Conservation (phyloP, 2,113 vertebrate genomes). For the Rhombomys opimus region DNA sequence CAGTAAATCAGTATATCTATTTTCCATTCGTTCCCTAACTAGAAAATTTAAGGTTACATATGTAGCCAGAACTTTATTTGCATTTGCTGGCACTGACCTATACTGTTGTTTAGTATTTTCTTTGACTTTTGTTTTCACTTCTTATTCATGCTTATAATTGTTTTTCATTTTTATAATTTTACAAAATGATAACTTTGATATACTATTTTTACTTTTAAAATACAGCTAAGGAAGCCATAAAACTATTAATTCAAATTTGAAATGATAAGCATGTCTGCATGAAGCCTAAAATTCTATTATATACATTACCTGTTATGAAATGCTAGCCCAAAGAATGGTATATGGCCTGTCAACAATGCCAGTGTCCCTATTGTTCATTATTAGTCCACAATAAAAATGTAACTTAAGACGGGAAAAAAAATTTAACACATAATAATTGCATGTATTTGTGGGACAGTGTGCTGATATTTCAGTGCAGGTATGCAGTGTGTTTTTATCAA, state of each 20-base stretch:
- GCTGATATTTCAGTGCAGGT: not conserved
- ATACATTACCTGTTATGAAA: not conserved
- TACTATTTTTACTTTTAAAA: conserved; percentile 49
- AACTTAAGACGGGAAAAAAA: too few relatives aligned
- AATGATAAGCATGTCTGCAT: not conserved
- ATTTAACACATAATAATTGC: not conserved
- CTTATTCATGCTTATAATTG: conserved; percentile 38
- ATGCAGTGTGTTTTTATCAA: not conserved
- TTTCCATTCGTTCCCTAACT: not conserved
- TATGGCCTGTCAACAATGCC: not conserved
- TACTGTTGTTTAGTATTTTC: conserved; percentile 16
- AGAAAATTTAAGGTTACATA: conserved; percentile 29
- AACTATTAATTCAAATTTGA: conserved; percentile 43
- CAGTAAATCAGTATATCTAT: not conserved
- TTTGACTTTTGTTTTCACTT: conserved; percentile 31
- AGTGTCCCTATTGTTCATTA: not conserved
- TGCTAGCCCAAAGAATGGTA: conserved; percentile 11
- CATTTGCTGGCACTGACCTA: conserved; percentile 30
- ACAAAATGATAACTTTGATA: conserved; percentile 17
- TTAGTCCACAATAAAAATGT: not conserved
- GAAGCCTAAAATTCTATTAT: conserved; percentile 34
- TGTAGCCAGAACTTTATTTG: conserved; percentile 27
- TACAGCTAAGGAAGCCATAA: conserved; percentile 21
- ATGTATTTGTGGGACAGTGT: not conserved
- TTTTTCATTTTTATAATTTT: conserved; percentile 41